A percentile compares a stretch with the other conserved stretches of the same genome.
These are phyloP conservation scores for Serrognathus titanus DNA, from an alignment of 2,888 invertebrate genomes.

Conservation along the genomic window DNA sequence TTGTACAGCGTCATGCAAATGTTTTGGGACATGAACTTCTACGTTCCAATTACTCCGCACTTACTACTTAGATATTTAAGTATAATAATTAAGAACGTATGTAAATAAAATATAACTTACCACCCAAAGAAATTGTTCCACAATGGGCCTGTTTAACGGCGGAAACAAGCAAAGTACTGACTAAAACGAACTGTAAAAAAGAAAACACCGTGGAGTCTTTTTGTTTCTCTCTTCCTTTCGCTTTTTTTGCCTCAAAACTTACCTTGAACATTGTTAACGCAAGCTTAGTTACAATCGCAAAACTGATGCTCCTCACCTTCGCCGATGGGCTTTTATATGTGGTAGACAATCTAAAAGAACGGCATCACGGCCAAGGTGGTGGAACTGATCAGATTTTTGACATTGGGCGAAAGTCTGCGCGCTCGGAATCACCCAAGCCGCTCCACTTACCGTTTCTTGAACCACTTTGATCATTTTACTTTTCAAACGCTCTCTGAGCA, in stretches of 20 bases:
- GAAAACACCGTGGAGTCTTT: slow-evolving; percentile 9
- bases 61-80: too few species aligned
- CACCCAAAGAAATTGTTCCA: slow-evolving; percentile 15
- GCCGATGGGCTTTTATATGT: slow-evolving; percentile 18
- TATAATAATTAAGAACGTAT: too few species aligned
- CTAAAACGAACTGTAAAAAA: slow-evolving; percentile 17
- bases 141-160: slow-evolving; percentile 13
- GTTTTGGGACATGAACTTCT: too few species aligned
- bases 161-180: slow-evolving; percentile 14
- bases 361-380: slow-evolving; percentile 17
- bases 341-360: slow-evolving; percentile 21
- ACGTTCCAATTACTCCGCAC: too few species aligned
- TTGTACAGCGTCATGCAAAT: too few species aligned
- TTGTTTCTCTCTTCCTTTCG: not conserved
- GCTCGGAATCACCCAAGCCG: slow-evolving; percentile 21
- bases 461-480: slow-evolving; percentile 30
- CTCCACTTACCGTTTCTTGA: slow-evolving; percentile 28
- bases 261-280: slow-evolving; percentile 17
- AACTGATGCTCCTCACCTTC: slow-evolving; percentile 17
- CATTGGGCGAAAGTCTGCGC: slow-evolving; percentile 23
- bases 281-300: slow-evolving; percentile 3
- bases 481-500: slow-evolving; percentile 20
- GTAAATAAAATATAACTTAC: slow-evolving; percentile 8
- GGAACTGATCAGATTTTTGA: slow-evolving; percentile 25
- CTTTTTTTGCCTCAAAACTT: not conserved